Conservation (phyloP, 2,113 vertebrate genomes). For the Hemicordylus capensis region DNA sequence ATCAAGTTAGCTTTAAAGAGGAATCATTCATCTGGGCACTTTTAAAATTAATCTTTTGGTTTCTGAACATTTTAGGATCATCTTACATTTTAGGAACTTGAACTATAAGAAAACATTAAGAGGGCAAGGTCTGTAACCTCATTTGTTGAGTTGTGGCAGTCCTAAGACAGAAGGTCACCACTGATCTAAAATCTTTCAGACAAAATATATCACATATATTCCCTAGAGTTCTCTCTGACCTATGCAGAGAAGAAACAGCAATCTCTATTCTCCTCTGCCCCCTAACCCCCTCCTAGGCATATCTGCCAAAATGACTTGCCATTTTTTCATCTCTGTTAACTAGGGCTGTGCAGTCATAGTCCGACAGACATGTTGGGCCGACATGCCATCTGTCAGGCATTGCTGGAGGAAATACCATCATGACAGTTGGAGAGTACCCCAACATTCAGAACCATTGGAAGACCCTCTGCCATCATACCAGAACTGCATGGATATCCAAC, state of each 20-base stretch:
- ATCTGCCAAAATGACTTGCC: background rate
- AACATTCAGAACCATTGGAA: no score
- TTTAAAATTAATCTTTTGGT: background rate
- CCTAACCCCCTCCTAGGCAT: background rate
- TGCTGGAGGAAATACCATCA: no score
- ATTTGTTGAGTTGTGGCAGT: background rate
- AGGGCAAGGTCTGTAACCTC: background rate
- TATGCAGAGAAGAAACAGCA: no score
- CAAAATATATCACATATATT: constrained; percentile 11
- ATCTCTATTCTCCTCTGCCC: background rate
- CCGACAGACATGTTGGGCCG: no score
- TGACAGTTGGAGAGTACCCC: no score
- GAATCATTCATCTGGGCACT: background rate
- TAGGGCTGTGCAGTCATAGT: no score
- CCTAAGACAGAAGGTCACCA: constrained; percentile 1
- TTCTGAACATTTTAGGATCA: background rate
- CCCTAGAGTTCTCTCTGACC: background rate
- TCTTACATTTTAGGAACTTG: background rate
- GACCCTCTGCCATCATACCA: no score
- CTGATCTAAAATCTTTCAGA: constrained; percentile 5
- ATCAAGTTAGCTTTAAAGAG: background rate
- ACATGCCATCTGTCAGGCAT: no score
- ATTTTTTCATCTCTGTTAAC: no score
- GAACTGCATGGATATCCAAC: no score
- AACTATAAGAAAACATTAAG: background rate